Evolutionary conservation across 2,113 vertebrate species (phyloP).

Genomic region (Syngnathus typhle): DNA sequence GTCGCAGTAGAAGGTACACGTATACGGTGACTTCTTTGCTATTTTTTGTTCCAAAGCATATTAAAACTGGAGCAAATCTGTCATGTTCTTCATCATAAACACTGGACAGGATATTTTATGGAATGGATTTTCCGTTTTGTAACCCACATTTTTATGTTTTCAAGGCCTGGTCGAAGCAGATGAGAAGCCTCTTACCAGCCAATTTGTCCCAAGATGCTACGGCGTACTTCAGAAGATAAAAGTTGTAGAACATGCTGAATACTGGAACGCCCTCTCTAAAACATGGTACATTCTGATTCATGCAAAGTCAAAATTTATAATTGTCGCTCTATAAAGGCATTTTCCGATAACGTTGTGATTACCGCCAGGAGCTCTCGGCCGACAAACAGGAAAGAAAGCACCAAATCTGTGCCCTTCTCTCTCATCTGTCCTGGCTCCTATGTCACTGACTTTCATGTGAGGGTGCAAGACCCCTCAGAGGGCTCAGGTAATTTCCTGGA

Average conservation of each 20-base stretch:
- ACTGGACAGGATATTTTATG: background rate
- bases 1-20: constrained; percentile 70
- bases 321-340: background rate
- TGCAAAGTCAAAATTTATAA: background rate
- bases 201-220: constrained; percentile 58
- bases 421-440: constrained; percentile 54
- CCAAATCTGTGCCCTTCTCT: constrained; percentile 65
- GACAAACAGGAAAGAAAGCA: constrained; percentile 54
- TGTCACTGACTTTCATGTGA: constrained; percentile 45
- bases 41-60: background rate
- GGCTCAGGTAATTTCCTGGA: constrained; percentile 61
- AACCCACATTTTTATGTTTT: constrained; percentile 7
- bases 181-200: constrained; percentile 63
- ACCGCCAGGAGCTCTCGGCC: constrained; percentile 53
- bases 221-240: constrained; percentile 67
- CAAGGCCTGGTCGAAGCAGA: constrained; percentile 62
- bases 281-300: constrained; percentile 50
- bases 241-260: constrained; percentile 57
- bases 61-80: background rate
- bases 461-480: constrained; percentile 60
- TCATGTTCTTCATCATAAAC: background rate
- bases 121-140: background rate
- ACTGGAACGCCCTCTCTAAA: constrained; percentile 50
- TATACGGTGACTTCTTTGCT: background rate
- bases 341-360: background rate